Conservation (phyloP, 2,888 invertebrate genomes). For the Drosophila bunnanda region DNA sequence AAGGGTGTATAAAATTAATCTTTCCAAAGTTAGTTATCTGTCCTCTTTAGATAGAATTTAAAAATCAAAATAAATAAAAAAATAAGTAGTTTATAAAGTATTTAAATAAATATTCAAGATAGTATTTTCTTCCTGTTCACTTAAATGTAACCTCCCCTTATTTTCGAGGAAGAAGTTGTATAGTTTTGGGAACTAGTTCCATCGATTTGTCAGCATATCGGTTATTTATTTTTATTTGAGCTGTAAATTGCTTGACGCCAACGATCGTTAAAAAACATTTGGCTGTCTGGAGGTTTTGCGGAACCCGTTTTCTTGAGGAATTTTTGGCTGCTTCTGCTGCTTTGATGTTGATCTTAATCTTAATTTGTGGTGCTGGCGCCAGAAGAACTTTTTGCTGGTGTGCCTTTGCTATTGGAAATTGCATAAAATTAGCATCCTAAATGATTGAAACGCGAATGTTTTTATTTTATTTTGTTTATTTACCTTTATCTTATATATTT, state of each 20-base stretch:
- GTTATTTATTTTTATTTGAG: slow-evolving; percentile 70
- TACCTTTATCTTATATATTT: slow-evolving; percentile 13
- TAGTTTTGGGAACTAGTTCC: slow-evolving; percentile 47
- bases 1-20: too few species aligned
- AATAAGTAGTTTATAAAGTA: neutral
- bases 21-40: neutral
- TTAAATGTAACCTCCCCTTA: neutral
- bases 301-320: slow-evolving; percentile 52
- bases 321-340: slow-evolving; percentile 48
- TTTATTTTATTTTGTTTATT: slow-evolving; percentile 50
- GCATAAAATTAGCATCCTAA: slow-evolving; percentile 64
- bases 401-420: slow-evolving; percentile 29
- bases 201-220: slow-evolving; percentile 60
- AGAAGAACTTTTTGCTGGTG: slow-evolving; percentile 47
- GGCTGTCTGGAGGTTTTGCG: slow-evolving; percentile 52
- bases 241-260: slow-evolving; percentile 77
- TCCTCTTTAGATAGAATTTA: neutral
- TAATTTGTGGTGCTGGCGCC: slow-evolving; percentile 77
- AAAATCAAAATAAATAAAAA: neutral
- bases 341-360: slow-evolving; percentile 73
- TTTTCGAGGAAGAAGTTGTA: neutral
- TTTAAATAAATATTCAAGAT: neutral
- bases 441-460: slow-evolving; percentile 51
- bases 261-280: slow-evolving; percentile 60
- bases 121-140: slow-evolving; percentile 9